Evolutionary conservation across 2,113 vertebrate genomes (phyloP), one percentile per base, ranked within the genome.

Genomic region (Corythaixoides concolor): DNA sequence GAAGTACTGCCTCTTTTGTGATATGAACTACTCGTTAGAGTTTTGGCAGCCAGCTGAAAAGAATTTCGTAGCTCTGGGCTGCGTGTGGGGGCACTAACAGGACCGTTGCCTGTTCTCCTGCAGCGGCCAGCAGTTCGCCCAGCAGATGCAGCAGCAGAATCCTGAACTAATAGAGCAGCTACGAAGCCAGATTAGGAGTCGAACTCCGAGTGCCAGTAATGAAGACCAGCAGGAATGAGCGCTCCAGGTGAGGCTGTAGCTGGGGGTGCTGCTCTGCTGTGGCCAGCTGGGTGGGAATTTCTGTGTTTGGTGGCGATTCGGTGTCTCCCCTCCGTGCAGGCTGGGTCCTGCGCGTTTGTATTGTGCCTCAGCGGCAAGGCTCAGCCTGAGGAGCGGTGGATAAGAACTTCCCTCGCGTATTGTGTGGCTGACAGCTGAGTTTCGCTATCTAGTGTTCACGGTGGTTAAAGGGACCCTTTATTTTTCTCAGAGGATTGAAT

Each of bases 131-230:
- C 99, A 99, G 96, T 99, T 99, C 1, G 99, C 99, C 2, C 99
- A 99, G 97, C 99, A 99, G 98, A 99, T 99, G 99, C 99, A 99
- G 96, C 99, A 99, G 97, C 99, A 99, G 97, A 99, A 99, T 52
- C 99, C 99, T 0, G 99, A 99, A 93, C 97, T 99, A 22, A 99
- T 99, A 45, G 99, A 99, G 90, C 99, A 99, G 97, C 97, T 99
- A 64, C 98, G 99, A 35, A 99, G 98, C 96, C 99, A 99, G 91
- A 99, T 99, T 26, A 98, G 99, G 58, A 99, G 99, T 97, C 98
- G 99, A 81, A 98, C 98, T 45, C 99, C 99, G 37, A 99, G 99
- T 37, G 97, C 99, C 85, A 98, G 99, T 90, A 99, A 98, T 0
- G 99, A 99, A 6, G 99, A 99, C 33, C 99, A 99, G 97, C 99